Conservation (phyloP, 1,140 invertebrate species). For the Leguminivora glycinivorella region DNA sequence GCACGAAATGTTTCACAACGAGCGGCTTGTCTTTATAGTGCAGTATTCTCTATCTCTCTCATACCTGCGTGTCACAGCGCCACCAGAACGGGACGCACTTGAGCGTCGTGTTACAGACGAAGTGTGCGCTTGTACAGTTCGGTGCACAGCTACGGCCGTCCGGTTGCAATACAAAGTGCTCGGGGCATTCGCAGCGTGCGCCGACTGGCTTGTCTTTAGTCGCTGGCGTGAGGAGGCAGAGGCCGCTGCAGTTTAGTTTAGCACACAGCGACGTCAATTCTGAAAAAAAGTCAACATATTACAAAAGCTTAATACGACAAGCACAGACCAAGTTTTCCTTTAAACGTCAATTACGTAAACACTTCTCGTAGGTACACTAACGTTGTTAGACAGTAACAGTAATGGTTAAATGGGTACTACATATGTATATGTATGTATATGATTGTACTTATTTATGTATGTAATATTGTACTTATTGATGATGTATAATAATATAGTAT, state of each 20-base stretch:
- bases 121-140: slow-evolving; percentile 91
- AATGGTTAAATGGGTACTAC: too few species aligned
- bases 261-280: slow-evolving; percentile 71
- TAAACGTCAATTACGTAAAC: too few species aligned
- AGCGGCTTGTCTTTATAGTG: too few species aligned
- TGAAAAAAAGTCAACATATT: slow-evolving; percentile 31
- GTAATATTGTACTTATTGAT: too few species aligned
- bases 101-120: slow-evolving; percentile 85
- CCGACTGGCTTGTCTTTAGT: slow-evolving; percentile 58
- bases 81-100: slow-evolving; percentile 91
- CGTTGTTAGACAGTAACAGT: too few species aligned
- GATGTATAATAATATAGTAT: too few species aligned
- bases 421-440: too few species aligned
- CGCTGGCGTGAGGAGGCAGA: slow-evolving; percentile 87
- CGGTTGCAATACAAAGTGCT: slow-evolving; percentile 83
- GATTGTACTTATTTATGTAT: too few species aligned
- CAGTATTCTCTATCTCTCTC: background rate
- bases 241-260: slow-evolving; percentile 83
- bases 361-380: too few species aligned
- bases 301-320: too few species aligned
- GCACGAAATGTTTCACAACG: too few species aligned
- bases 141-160: slow-evolving; percentile 85
- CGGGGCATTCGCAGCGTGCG: slow-evolving; percentile 88
- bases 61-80: slow-evolving; percentile 88
- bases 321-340: too few species aligned